Percentiles rank a stretch among this genome's conserved stretches.
phyloP scores from a whole-genome alignment of 1,140 invertebrate genomes.

The Hylaeus anthracinus region DNA sequence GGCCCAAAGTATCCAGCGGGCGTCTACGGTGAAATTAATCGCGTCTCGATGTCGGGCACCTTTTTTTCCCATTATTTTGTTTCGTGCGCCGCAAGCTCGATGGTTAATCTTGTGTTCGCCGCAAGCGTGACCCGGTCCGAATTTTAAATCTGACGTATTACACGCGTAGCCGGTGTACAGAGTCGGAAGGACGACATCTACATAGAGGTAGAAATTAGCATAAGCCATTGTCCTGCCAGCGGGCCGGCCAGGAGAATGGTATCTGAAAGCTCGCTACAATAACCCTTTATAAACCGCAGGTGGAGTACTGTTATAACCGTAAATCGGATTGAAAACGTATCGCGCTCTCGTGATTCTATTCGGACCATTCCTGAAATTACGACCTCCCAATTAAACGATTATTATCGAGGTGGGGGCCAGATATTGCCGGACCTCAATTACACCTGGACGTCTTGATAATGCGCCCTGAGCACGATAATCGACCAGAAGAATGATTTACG shows the following conservation, averaged over 20 bases:
- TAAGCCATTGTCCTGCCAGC: conserved; percentile 73
- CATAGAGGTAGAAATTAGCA: conserved; percentile 69
- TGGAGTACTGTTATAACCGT: conserved; percentile 62
- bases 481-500: background rate
- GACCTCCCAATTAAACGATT: conserved; percentile 37
- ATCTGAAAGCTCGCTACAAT: conserved; percentile 67
- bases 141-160: conserved; percentile 57
- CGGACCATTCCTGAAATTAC: conserved; percentile 10
- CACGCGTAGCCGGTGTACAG: conserved; percentile 40
- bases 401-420: conserved; percentile 18
- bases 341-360: conserved; percentile 36
- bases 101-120: conserved; percentile 38
- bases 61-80: background rate
- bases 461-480: conserved; percentile 22
- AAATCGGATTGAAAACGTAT: conserved; percentile 43
- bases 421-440: conserved; percentile 12
- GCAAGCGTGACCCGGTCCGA: conserved; percentile 42
- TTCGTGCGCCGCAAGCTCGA: conserved; percentile 10
- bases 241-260: conserved; percentile 27
- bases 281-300: conserved; percentile 66
- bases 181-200: conserved; percentile 52
- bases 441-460: conserved; percentile 22
- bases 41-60: conserved; percentile 4
- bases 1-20: too few species aligned
- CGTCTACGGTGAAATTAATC: conserved; percentile 26